A percentile compares a stretch with the other conserved stretches of the same genome.
These are phyloP conservation scores for Fragum fragum DNA, from an alignment of 2,888 invertebrate species.

Conservation along the genomic window DNA sequence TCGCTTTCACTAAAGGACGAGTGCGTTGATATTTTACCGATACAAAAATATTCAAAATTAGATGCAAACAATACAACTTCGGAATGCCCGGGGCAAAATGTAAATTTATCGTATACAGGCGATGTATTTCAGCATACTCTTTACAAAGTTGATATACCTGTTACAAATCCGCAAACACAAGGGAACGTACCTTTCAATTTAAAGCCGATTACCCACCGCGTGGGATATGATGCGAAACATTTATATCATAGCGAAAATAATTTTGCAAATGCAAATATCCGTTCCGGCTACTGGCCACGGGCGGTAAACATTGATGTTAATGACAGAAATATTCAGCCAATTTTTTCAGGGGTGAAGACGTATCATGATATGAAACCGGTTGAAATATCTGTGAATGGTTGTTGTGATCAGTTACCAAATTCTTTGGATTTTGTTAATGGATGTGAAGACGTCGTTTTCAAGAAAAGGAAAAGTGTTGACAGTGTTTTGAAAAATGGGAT, in stretches of 20 bases:
- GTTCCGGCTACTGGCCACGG: slow-evolving; percentile 23
- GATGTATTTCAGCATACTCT: slow-evolving; percentile 36
- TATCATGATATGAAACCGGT: not conserved
- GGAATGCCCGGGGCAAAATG: slow-evolving; percentile 12
- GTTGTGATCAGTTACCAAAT: not conserved
- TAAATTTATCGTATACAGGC: not conserved
- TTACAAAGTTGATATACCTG: slow-evolving; percentile 50
- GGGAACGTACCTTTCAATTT: slow-evolving; percentile 11
- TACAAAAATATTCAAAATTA: not conserved
- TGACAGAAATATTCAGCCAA: slow-evolving; percentile 46
- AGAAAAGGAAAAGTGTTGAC: not conserved
- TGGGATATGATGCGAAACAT: slow-evolving; percentile 46
- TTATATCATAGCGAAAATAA: slow-evolving; percentile 37
- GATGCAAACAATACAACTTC: slow-evolving; percentile 5
- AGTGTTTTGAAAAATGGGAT: slow-evolving; percentile 56
- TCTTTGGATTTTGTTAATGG: not conserved
- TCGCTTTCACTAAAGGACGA: not conserved
- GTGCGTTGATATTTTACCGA: not conserved
- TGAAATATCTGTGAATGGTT: not conserved
- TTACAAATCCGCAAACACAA: not conserved
- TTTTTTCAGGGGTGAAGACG: slow-evolving; percentile 29
- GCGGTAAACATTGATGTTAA: slow-evolving; percentile 49
- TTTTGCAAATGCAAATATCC: slow-evolving; percentile 50
- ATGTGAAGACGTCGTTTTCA: not conserved
- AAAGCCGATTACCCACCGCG: slow-evolving; percentile 47